phyloP scores from a whole-genome alignment of 92 coral and sea anemone genomes.

The Zoanthus solanderi region DNA sequence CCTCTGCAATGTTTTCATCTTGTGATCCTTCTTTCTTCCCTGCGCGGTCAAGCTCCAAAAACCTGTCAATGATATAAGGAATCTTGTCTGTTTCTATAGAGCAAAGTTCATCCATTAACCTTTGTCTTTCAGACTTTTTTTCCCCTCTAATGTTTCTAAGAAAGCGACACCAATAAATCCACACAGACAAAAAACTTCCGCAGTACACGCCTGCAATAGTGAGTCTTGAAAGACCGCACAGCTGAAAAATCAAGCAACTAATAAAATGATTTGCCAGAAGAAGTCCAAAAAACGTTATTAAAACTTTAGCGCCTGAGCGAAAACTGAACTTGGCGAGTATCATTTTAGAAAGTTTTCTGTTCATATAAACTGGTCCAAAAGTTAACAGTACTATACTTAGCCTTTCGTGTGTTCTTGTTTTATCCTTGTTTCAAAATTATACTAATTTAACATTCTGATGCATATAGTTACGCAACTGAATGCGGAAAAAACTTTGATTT shows the following conservation, averaged over 20 bases:
- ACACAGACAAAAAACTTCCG: constrained; percentile 49
- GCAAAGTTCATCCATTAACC: constrained; percentile 78
- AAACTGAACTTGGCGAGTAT: constrained; percentile 23
- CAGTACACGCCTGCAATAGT: constrained; percentile 49
- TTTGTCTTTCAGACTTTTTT: constrained; percentile 58
- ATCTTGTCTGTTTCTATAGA: constrained; percentile 86
- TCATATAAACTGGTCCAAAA: neutral
- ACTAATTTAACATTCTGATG: constrained; percentile 43
- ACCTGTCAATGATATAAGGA: constrained; percentile 88
- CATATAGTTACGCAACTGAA: neutral
- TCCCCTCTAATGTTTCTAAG: constrained; percentile 32
- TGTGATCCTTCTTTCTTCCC: constrained; percentile 48
- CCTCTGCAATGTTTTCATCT: constrained; percentile 41
- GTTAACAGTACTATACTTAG: neutral
- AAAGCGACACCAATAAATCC: constrained; percentile 66
- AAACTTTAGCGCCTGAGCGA: constrained; percentile 27
- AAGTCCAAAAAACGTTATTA: constrained; percentile 47
- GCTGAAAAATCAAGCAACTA: constrained; percentile 61
- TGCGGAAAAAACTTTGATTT: neutral
- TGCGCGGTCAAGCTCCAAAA: constrained; percentile 81
- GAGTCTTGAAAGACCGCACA: constrained; percentile 59
- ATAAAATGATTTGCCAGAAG: constrained; percentile 65
- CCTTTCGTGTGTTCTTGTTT: neutral
- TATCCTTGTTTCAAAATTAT: neutral
- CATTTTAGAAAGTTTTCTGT: neutral